phyloP scores from a whole-genome alignment of 2,888 invertebrate genomes.

The Branchipolynoe longqiensis region DNA sequence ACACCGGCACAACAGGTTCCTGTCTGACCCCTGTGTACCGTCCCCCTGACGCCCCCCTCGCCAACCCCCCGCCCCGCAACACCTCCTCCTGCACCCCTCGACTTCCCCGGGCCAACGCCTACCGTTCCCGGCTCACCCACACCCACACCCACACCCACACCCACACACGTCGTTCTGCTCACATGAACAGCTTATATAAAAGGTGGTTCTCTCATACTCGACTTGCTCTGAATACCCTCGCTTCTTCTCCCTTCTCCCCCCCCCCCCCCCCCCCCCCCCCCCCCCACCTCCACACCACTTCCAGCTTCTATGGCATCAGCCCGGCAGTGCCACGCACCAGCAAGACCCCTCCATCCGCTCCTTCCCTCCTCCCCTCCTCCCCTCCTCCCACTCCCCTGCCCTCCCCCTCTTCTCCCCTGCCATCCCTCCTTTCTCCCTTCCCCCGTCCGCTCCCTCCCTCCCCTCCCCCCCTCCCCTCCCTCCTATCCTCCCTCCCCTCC shows the following conservation, averaged over 20 bases:
- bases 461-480: neutral
- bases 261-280: no score
- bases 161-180: neutral
- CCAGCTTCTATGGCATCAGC: neutral
- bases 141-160: neutral
- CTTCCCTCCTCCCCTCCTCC: neutral
- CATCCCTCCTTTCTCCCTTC: neutral
- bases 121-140: no score
- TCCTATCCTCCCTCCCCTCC: neutral
- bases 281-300: no score
- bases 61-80: neutral
- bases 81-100: neutral
- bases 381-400: neutral
- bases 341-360: neutral
- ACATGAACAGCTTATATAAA: slow-evolving; percentile 31
- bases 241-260: no score
- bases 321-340: neutral
- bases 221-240: no score
- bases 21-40: neutral
- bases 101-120: neutral
- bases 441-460: neutral
- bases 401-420: no score
- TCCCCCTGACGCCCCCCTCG: neutral
- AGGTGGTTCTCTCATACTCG: slow-evolving; percentile 20
- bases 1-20: neutral